Evolutionary conservation across 92 coral and sea anemone genomes (phyloP).

Genomic region (Galaxea fascicularis): DNA sequence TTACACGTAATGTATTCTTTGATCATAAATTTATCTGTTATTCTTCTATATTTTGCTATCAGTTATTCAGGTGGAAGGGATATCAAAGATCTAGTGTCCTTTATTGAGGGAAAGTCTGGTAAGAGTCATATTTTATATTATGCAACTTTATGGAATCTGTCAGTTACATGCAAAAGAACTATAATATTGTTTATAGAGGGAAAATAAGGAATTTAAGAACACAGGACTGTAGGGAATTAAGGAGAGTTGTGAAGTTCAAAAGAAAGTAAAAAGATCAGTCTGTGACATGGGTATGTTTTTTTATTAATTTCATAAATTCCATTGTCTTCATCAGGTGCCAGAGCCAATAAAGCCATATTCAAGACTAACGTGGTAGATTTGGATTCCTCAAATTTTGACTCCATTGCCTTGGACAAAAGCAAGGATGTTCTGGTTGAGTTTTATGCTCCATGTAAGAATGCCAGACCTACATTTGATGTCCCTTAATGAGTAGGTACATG

Average conservation of each 20-base stretch:
- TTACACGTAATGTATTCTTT: no score
- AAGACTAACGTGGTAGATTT: slow-evolving; percentile 62
- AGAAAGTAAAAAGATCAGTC: no score
- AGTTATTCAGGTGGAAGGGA: slow-evolving; percentile 85
- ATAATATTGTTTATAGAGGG: no score
- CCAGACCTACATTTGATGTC: neutral
- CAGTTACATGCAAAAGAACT: no score
- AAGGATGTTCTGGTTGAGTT: slow-evolving; percentile 95
- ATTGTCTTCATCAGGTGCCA: slow-evolving; percentile 55
- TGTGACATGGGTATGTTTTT: neutral
- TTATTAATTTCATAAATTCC: neutral
- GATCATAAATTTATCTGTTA: neutral
- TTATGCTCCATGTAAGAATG: slow-evolving; percentile 95
- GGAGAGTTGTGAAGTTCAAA: no score
- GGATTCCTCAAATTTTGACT: slow-evolving; percentile 83
- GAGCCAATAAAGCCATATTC: slow-evolving; percentile 61
- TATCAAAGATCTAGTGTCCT: slow-evolving; percentile 65
- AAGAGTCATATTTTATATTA: neutral
- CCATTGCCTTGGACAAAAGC: slow-evolving; percentile 66
- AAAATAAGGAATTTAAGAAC: no score
- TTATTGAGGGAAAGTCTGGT: slow-evolving; percentile 82
- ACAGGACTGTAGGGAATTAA: no score
- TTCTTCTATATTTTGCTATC: neutral
- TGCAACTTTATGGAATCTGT: no score
- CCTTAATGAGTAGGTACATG: neutral